A percentile compares a stretch with the other conserved stretches of the same genome.
These are phyloP conservation scores for Phylloscopus collybita DNA, from an alignment of 2,797 vertebrate species.

Conservation along the genomic window DNA sequence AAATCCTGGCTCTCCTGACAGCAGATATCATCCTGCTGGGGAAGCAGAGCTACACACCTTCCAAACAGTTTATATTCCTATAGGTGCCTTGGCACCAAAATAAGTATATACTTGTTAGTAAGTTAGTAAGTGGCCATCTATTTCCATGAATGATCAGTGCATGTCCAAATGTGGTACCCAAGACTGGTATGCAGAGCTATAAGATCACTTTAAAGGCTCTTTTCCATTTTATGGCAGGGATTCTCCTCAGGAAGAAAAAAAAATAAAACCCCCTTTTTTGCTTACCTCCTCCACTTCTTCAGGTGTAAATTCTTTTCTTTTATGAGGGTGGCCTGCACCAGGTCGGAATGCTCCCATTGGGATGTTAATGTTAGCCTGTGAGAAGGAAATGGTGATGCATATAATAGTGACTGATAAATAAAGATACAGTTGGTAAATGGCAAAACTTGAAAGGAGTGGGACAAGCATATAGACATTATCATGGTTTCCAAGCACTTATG, in stretches of 20 bases:
- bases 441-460: background rate
- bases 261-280: background rate
- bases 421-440: background rate
- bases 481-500: background rate
- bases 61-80: background rate
- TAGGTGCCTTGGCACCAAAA: background rate
- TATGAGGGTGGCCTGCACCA: conserved; percentile 93
- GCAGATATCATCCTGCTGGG: background rate
- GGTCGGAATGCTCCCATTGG: conserved; percentile 98
- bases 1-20: background rate
- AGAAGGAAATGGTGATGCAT: conserved; percentile 36
- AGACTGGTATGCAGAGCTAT: background rate
- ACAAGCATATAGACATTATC: background rate
- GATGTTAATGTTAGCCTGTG: conserved; percentile 97
- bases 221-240: background rate
- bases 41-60: background rate
- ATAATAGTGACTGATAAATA: background rate
- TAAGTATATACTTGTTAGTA: too few species aligned
- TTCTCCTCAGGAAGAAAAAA: fast-evolving
- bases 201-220: background rate
- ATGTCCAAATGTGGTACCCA: background rate
- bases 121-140: background rate
- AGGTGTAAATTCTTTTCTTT: conserved; percentile 89
- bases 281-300: conserved; percentile 91
- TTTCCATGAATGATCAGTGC: background rate